Evolutionary conservation across 1,140 invertebrate species (phyloP), one percentile per base, ranked within the genome.

Genomic region (Saccostrea glomerata): DNA sequence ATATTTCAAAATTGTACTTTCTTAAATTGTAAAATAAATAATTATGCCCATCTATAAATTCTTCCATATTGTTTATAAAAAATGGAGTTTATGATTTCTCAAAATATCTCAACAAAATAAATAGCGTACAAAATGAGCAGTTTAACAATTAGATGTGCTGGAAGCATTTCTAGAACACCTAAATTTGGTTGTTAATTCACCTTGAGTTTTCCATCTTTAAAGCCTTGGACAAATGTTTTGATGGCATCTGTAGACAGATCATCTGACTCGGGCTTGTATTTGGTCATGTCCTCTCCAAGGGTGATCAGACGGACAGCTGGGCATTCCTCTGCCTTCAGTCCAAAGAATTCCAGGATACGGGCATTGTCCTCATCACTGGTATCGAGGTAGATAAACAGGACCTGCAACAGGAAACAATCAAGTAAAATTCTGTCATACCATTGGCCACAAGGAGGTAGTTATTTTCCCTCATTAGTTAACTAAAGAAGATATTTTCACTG

Each of bases 261-360:
- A 63, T 96, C 94, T 58, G 95, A 96, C 85, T 97, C 96, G 60
- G 99, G 99, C 95, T 99, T 99, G 96, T 97, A 99, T 95, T 99
- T 99, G 93, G 97, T 97, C 99, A 99, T 99, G 93, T 99, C 98
- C 93, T 99, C 98, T 95, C 98, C 98, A 82, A 99, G 95, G 88
- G 97, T 97, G 94, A 99, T 99, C 82, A 99, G 96, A 92, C 99
- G 97, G 94, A 99, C 97, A 13, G 97, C 96, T 17, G 99, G 99
- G 15, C 98, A 96, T 93, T 99, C 98, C 25, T 97, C 97, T 92
- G 97, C 97, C 95, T 98, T 98, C 96, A 99, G 97, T 91, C 99
- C 99, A 95, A 99, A 99, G 98, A 99, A 99, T 96, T 99, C 99
- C 92, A 99, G 96, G 94, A 99, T 99, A 94, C 98, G 97, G 91